Evolutionary conservation across 2,797 vertebrate species (phyloP).

Genomic region (Alauda arvensis): DNA sequence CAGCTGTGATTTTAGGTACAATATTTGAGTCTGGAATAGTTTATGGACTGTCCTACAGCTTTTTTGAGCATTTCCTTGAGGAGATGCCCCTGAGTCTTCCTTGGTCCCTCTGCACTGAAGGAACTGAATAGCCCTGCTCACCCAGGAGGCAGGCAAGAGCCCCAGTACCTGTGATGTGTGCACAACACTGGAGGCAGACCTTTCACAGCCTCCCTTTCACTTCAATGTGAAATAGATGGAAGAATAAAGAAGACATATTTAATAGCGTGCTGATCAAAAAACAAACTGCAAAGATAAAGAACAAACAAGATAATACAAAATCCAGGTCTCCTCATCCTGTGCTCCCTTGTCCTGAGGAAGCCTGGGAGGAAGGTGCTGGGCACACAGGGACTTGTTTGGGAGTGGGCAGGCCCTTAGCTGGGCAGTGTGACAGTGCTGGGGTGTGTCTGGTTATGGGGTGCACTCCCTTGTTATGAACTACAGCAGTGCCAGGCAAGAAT

Average conservation of each 20-base stretch:
- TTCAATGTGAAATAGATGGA: not conserved
- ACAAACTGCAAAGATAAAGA: not conserved
- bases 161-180: not conserved
- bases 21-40: not conserved
- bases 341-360: not conserved
- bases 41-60: not conserved
- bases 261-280: not conserved
- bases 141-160: not conserved
- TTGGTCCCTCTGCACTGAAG: not conserved
- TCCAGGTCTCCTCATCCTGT: not conserved
- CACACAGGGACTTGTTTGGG: not conserved
- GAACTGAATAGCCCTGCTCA: not conserved
- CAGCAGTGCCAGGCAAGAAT: not conserved
- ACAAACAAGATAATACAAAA: not conserved
- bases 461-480: fast-evolving
- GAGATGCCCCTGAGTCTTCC: not conserved
- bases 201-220: not conserved
- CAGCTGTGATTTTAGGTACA: not conserved
- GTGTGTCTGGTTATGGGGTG: fast-evolving
- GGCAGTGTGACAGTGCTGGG: not conserved
- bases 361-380: not conserved
- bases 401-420: not conserved
- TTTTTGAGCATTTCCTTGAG: not conserved
- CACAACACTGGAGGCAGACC: not conserved
- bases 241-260: not conserved